Evolutionary conservation across 2,888 invertebrate species (phyloP).

Genomic region (Pterostichus niger): DNA sequence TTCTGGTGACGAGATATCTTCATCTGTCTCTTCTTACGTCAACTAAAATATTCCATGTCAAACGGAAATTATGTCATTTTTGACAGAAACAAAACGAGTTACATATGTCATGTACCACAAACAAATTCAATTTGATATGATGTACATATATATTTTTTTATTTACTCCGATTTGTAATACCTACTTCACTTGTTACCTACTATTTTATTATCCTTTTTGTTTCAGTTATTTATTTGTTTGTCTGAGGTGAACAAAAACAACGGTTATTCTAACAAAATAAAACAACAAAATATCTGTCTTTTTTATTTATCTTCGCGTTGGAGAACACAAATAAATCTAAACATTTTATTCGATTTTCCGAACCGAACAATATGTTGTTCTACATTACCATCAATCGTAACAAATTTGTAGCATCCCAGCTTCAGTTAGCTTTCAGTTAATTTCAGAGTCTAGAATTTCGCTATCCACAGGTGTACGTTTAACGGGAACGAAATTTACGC

Average conservation of each 20-base stretch:
- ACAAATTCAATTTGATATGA: too few species aligned
- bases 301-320: conserved; percentile 6
- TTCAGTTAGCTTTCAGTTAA: conserved; percentile 38
- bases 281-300: neutral
- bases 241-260: conserved; percentile 2
- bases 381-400: conserved; percentile 17
- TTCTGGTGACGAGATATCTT: too few species aligned
- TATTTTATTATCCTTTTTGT: neutral
- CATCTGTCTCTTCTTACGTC: too few species aligned
- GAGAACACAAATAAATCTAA: conserved; percentile 27
- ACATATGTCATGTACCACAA: too few species aligned
- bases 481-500: conserved; percentile 56
- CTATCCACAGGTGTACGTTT: conserved; percentile 59
- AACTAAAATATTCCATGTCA: too few species aligned
- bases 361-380: conserved; percentile 10
- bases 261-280: neutral
- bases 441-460: conserved; percentile 33
- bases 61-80: too few species aligned
- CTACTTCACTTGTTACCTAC: neutral
- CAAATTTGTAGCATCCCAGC: conserved; percentile 35
- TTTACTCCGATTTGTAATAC: too few species aligned
- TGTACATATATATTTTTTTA: too few species aligned
- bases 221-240: conserved; percentile 8
- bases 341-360: conserved; percentile 28
- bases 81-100: too few species aligned